These are phyloP conservation scores for Danio jaintianensis DNA, from an alignment of 2,797 vertebrate genomes.

Conservation along the genomic window DNA sequence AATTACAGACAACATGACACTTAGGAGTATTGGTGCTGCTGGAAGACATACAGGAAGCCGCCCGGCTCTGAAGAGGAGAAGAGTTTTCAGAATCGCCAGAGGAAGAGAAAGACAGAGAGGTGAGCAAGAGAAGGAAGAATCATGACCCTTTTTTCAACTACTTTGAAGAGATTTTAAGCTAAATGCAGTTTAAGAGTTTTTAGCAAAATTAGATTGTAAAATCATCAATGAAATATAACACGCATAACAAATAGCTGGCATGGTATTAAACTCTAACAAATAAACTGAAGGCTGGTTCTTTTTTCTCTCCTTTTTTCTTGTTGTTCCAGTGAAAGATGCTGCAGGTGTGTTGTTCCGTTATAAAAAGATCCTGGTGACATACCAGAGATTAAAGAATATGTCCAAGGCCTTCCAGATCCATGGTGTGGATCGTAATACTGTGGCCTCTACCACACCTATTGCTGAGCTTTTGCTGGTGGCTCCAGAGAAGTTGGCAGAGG, in stretches of 20 bases:
- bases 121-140: slow-evolving; percentile 61
- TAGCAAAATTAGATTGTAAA: too few species aligned
- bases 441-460: slow-evolving; percentile 91
- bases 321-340: slow-evolving; percentile 85
- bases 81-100: slow-evolving; percentile 79
- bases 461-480: slow-evolving; percentile 92
- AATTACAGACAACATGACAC: slow-evolving; percentile 72
- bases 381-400: slow-evolving; percentile 93
- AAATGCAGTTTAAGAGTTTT: too few species aligned
- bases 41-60: slow-evolving; percentile 64
- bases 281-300: neutral
- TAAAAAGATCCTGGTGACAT: slow-evolving; percentile 92
- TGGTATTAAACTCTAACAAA: too few species aligned
- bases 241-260: too few species aligned
- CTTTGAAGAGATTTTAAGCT: too few species aligned
- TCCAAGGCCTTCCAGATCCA: slow-evolving; percentile 92
- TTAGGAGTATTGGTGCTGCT: slow-evolving; percentile 51
- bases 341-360: slow-evolving; percentile 93
- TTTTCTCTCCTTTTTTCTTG: neutral
- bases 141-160: neutral
- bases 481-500: slow-evolving; percentile 89
- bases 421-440: slow-evolving; percentile 90
- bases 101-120: slow-evolving; percentile 87
- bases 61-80: slow-evolving; percentile 76
- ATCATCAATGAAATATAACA: too few species aligned